phyloP scores from a whole-genome alignment of 2,113 vertebrate genomes.

The Syrrhaptes paradoxus region DNA sequence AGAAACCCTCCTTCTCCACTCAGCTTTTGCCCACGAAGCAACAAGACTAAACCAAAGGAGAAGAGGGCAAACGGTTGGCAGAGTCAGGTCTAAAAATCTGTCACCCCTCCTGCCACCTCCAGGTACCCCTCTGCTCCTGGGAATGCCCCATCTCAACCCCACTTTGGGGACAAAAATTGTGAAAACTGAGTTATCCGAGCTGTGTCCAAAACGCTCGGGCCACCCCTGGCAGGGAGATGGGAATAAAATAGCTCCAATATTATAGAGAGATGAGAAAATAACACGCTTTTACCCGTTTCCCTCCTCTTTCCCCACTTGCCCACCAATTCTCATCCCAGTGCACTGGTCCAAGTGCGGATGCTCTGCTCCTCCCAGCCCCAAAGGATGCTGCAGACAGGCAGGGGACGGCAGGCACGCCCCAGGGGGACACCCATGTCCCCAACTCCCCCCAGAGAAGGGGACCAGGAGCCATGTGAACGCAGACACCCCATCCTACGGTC shows the following conservation, averaged over 20 bases:
- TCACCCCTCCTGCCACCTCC: fast-evolving
- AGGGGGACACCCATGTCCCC: background rate
- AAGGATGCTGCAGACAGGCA: fast-evolving
- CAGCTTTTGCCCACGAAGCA: background rate
- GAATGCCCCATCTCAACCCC: background rate
- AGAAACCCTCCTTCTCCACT: background rate
- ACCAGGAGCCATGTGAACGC: fast-evolving
- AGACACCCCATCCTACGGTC: background rate
- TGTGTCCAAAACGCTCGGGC: no score
- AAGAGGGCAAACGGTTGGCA: background rate
- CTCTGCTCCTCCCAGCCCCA: background rate
- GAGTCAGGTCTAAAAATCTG: background rate
- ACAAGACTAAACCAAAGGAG: background rate
- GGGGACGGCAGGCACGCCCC: fast-evolving
- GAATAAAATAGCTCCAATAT: background rate
- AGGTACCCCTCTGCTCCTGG: background rate
- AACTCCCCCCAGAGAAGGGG: background rate
- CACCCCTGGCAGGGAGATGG: background rate
- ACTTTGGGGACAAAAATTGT: background rate
- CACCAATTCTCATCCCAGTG: fast-evolving
- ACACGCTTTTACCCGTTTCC: background rate
- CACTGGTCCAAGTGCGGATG: fast-evolving
- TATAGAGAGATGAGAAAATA: background rate
- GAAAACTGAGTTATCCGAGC: background rate
- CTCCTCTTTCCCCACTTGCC: background rate